Base-by-base conservation (phyloP, 2,888 invertebrate species). In the Scaptomyza parva region DNA sequence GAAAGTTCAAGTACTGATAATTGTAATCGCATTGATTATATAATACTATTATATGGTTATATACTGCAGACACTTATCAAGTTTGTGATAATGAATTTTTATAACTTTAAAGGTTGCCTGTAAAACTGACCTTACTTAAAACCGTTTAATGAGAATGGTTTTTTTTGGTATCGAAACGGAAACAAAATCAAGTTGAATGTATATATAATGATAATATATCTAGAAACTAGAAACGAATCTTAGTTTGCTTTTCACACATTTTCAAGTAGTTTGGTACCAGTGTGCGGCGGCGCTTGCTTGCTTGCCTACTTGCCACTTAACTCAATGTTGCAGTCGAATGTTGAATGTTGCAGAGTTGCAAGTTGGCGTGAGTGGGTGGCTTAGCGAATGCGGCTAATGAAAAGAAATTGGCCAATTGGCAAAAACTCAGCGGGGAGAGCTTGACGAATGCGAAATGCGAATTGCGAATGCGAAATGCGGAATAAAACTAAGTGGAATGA, bases 391-490 rank as follows among this genome's bases (percentile, higher is more conserved):
- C 52, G 48, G 45, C 50, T 69, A 75, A 73, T 75, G 64, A 60
- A 73, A 60, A 70, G 53, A 69, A 73, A 73, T 69, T 70, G 75
- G 35, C 37, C 52, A 59, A 53, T 70, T 66, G 20, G 20, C 14
- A 12, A 71, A 40, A 33, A 26, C 45, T 11, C 35, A 44, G 35
- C 48, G 24, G 43, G 28, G 41, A 28, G 28, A 41, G 43, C 26
- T 40, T 35, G 12, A 26, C 45, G 59, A 52, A 58, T 48, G 43
- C 7, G 47, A 33, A 48, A 11, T 45, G 45, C 28, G 28, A n/a
- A n/a, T n/a, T n/a, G n/a, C n/a, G 12, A 12, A 28, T 26, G n/a
- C 0, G 20, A 17, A 9, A 6, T 14, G 43, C 3, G 22, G 12
- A 18, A 20, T n/a, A 5, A n/a, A 12, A 1, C 4, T 2, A n/a